Evolutionary conservation across 2,888 invertebrate species (phyloP).

Genomic region (Eledone cirrhosa): DNA sequence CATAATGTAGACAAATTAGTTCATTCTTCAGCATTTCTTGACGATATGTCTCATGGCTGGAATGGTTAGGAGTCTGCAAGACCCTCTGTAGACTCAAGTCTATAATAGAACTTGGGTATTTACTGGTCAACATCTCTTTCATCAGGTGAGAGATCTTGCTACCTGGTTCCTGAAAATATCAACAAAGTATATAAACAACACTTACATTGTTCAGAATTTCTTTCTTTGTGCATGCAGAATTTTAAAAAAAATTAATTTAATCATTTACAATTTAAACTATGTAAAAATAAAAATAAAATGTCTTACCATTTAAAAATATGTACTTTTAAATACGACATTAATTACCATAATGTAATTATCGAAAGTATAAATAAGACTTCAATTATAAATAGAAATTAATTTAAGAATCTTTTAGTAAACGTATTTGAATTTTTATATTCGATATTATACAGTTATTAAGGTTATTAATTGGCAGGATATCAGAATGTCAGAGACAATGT

Average conservation of each 20-base stretch:
- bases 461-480: no score
- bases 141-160: constrained; percentile 40
- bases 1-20: constrained; percentile 53
- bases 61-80: constrained; percentile 50
- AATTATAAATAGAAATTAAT: no score
- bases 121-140: constrained; percentile 52
- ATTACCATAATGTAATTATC: no score
- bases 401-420: no score
- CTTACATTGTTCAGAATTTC: not conserved
- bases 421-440: no score
- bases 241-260: not conserved
- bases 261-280: not conserved
- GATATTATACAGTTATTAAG: no score
- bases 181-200: not conserved
- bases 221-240: not conserved
- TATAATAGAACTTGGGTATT: constrained; percentile 58
- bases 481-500: no score
- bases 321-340: not conserved
- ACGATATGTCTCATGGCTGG: constrained; percentile 46
- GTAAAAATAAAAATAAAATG: not conserved
- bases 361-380: no score
- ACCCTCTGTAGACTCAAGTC: constrained; percentile 53
- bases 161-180: constrained; percentile 37
- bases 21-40: constrained; percentile 53
- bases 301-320: not conserved